These are phyloP conservation scores for Lucilia cuprina DNA, from an alignment of 1,140 invertebrate genomes.

Conservation along the genomic window DNA sequence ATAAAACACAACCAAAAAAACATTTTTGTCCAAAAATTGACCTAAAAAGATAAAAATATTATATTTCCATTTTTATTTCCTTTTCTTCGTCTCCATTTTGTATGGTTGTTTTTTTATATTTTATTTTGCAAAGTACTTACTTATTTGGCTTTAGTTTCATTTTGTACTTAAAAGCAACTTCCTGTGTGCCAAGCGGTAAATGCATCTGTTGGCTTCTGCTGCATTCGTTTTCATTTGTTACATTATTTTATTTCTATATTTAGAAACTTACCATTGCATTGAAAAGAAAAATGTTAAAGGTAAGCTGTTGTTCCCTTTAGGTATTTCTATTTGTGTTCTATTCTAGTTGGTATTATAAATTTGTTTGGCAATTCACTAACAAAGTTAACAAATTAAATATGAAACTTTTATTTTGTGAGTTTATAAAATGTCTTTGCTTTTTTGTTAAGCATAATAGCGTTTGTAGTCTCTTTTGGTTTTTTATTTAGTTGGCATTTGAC, in stretches of 20 bases:
- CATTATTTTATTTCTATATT: background rate
- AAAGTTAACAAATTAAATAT: background rate
- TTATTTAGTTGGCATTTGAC: too few species aligned
- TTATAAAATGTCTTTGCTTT: background rate
- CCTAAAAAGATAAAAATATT: conserved; percentile 3
- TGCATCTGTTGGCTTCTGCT: background rate
- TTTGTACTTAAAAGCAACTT: background rate
- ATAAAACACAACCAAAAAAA: background rate
- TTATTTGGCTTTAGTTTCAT: background rate
- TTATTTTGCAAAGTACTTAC: background rate
- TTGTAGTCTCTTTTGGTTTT: too few species aligned
- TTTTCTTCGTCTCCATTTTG: background rate
- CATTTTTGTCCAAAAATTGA: background rate
- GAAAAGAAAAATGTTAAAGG: background rate
- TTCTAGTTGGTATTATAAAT: background rate
- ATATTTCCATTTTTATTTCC: background rate
- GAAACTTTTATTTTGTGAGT: background rate
- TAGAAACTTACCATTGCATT: background rate
- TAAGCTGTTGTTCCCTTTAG: background rate
- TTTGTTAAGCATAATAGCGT: too few species aligned
- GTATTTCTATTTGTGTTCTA: background rate
- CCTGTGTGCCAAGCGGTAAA: background rate
- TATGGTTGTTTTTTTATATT: background rate
- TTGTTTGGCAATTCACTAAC: background rate
- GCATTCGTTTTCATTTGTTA: background rate